A percentile compares a stretch with the other conserved stretches of the same genome.
Conservation (phyloP, 1,140 invertebrate genomes). For the Cydia fagiglandana region DNA sequence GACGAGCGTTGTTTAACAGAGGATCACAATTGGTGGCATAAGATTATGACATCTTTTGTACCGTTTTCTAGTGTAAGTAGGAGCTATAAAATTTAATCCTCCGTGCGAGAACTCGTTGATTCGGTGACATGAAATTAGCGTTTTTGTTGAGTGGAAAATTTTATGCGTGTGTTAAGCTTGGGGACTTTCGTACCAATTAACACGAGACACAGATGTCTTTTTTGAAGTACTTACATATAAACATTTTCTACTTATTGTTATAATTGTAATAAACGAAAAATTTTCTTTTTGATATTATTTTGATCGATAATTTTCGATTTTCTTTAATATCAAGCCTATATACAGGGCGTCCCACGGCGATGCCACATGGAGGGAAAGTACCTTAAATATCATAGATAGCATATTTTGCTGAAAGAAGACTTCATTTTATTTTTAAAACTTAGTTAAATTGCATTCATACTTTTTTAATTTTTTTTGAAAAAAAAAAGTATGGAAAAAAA, state of each 20-base stretch:
- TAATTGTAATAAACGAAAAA: too few relatives aligned
- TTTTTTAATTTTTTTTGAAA: too few relatives aligned
- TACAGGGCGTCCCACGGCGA: too few relatives aligned
- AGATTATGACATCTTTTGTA: slow-evolving; percentile 38
- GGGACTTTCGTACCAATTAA: not conserved
- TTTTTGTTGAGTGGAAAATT: slow-evolving; percentile 24
- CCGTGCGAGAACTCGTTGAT: not conserved
- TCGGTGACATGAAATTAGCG: slow-evolving; percentile 10
- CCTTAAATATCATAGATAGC: too few relatives aligned
- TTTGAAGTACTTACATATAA: not conserved
- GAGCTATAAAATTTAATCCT: slow-evolving; percentile 16
- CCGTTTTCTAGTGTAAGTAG: slow-evolving; percentile 29
- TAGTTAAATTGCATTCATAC: too few relatives aligned
- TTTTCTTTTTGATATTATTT: not conserved
- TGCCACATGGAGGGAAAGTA: too few relatives aligned
- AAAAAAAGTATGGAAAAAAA: too few relatives aligned
- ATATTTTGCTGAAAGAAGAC: too few relatives aligned
- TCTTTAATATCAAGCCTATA: not conserved
- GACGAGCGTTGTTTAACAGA: slow-evolving; percentile 57
- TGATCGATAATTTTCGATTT: too few relatives aligned
- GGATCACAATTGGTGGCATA: slow-evolving; percentile 46
- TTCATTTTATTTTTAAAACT: too few relatives aligned
- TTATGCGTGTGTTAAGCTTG: slow-evolving; percentile 6
- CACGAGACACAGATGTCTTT: not conserved
- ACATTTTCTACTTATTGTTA: not conserved